Base-by-base conservation (phyloP, 92 coral and sea anemone species). In the Actinostola sp. region DNA sequence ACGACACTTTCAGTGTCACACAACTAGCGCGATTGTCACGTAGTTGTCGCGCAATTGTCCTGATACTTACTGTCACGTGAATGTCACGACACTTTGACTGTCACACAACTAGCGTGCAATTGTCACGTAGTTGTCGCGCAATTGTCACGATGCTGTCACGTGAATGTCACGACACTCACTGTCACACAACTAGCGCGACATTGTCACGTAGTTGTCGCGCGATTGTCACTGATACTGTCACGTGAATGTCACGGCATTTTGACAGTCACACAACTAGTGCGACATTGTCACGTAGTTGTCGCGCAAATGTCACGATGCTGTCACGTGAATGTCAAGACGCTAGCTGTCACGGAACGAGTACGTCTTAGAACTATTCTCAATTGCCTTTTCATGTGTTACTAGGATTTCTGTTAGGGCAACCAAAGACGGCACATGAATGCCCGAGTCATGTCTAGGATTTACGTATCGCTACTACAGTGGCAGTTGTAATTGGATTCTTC, bases 381-480 rank as follows among this genome's bases (percentile, higher is more conserved):
- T n/a, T n/a, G n/a, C n/a, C n/a, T n/a, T n/a, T n/a, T n/a, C n/a
- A n/a, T n/a, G n/a, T n/a, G n/a, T n/a, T n/a, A n/a, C n/a, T n/a
- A n/a, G n/a, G n/a, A n/a, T n/a, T n/a, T n/a, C n/a, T n/a, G n/a
- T n/a, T n/a, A n/a, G n/a, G n/a, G n/a, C n/a, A n/a, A n/a, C n/a
- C n/a, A n/a, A n/a, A n/a, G n/a, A n/a, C n/a, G n/a, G n/a, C n/a
- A n/a, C n/a, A n/a, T n/a, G n/a, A n/a, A n/a, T n/a, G n/a, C n/a
- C n/a, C n/a, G n/a, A n/a, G n/a, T n/a, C n/a, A n/a, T n/a, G n/a
- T n/a, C n/a, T 42, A 91, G 97, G 97, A 91, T 66, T 48, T 91
- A 29, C 84, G 97, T 13, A 82, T 91, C 44, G 92, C 97, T 42
- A 91, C 90, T 2, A 91, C 97, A 34, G 86, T 91, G 11, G 97